Base-by-base conservation (phyloP, 2,797 vertebrate species). In the Sebastes cheni region DNA sequence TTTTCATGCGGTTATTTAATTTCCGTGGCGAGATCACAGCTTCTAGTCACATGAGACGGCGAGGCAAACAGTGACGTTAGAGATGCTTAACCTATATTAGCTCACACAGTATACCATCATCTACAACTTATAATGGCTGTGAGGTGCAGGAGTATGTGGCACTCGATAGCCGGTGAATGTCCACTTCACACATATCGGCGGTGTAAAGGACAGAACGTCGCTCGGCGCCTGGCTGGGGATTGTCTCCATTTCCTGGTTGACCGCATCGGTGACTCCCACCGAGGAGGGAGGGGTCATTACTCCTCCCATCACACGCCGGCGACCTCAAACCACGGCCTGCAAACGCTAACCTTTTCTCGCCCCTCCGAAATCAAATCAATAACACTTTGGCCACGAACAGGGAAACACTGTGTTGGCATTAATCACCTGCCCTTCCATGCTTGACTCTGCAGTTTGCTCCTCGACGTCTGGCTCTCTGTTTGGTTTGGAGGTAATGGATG, bases 231-330 rank as follows among this genome's bases (percentile, higher is more conserved):
- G 85, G 88, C 92, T 89, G 80, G 90, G 89, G 90, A 94, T 92
- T 87, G 91, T 94, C 91, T 95, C 93, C 91, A 95, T 95, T 95
- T 95, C 94, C 91, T 93, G 93, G 90, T 91, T 95, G 94, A 95
- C 70, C 85, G 92, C 92, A 92, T 85, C 86, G 70, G 76, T 79
- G 27, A 84, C 89, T 89, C 78, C 81, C 75, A 20, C 78, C 8
- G 73, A 86, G 79, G 52, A 71, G 83, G 88, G 86, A 72, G 89
- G 90, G 90, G 91, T 90, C 86, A 83, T 89, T 90, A 86, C 88
- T 86, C 87, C 85, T 83, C 79, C 89, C 87, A 89, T 90, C 87
- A 73, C 91, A 88, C 83, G 71, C 62, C 79, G 75, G 78, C 84
- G 90, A 93, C 91, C 95, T 93, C 88, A 88, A 88, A 92, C 90